Evolutionary conservation across 2,888 invertebrate species (phyloP).

Genomic region (Patella caerulea): DNA sequence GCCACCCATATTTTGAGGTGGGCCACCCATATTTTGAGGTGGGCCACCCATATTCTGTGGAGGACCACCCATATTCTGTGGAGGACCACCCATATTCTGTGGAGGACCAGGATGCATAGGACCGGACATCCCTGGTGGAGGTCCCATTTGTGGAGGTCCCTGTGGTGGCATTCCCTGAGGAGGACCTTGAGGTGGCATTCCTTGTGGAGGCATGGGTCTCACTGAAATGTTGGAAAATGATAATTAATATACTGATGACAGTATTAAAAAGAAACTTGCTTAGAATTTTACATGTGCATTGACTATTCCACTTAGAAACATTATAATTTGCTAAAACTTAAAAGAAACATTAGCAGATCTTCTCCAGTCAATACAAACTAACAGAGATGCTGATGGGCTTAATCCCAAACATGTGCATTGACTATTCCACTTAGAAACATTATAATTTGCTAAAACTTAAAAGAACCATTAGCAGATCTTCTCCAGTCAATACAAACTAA

Average conservation of each 20-base stretch:
- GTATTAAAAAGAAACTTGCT: neutral
- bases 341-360: neutral
- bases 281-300: neutral
- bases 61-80: slow-evolving; percentile 13
- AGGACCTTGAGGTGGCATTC: slow-evolving; percentile 16
- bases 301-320: slow-evolving; percentile 18
- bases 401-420: no score
- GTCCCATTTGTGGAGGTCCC: slow-evolving; percentile 15
- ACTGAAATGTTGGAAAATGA: neutral
- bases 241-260: no score
- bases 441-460: slow-evolving; percentile 33
- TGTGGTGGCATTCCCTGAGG: neutral
- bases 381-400: no score
- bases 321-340: slow-evolving; percentile 33
- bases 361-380: neutral
- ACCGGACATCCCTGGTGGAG: slow-evolving; percentile 11
- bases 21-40: neutral
- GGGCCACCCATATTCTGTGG: no score
- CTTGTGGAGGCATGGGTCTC: slow-evolving; percentile 29
- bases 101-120: slow-evolving; percentile 22
- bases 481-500: neutral
- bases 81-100: neutral
- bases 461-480: neutral
- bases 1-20: slow-evolving; percentile 4
- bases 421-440: slow-evolving; percentile 18